Evolutionary conservation across 92 coral and sea anemone genomes (phyloP).

Genomic region (Isaurus tuberculatus): DNA sequence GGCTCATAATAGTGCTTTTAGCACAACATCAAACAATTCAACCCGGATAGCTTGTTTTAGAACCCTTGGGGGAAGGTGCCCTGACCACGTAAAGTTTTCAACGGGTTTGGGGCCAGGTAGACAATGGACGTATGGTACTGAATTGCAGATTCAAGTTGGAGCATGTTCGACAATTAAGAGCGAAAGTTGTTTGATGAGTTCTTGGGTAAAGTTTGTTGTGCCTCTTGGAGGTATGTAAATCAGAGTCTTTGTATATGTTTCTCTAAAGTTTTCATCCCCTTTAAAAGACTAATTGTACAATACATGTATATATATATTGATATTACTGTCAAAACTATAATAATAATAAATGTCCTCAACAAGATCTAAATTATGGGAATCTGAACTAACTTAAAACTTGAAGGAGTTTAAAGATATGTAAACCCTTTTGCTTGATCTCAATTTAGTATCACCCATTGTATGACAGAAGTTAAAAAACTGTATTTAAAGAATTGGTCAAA

Average conservation of each 20-base stretch:
- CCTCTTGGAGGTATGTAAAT: conserved; percentile 38
- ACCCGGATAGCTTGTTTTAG: conserved; percentile 23
- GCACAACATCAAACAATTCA: background rate
- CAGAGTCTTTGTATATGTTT: background rate
- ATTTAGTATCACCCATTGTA: no score
- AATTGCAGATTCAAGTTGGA: conserved; percentile 20
- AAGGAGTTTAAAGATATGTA: no score
- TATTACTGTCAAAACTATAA: no score
- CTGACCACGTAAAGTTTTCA: background rate
- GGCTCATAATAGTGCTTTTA: background rate
- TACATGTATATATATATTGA: no score
- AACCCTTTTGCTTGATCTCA: no score
- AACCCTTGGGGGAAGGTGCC: conserved; percentile 6
- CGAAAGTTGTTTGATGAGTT: conserved; percentile 14
- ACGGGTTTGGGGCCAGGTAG: background rate
- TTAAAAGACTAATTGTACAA: no score
- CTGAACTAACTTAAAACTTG: no score
- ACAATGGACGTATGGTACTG: conserved; percentile 28
- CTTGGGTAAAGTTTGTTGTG: conserved; percentile 10
- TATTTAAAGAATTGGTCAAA: no score
- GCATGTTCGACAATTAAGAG: conserved; percentile 8
- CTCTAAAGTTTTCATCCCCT: no score
- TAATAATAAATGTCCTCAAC: no score
- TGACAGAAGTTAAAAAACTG: no score
- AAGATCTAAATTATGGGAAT: no score